Evolutionary conservation across 92 coral and sea anemone genomes (phyloP).

Genomic region (Bergia sp.): DNA sequence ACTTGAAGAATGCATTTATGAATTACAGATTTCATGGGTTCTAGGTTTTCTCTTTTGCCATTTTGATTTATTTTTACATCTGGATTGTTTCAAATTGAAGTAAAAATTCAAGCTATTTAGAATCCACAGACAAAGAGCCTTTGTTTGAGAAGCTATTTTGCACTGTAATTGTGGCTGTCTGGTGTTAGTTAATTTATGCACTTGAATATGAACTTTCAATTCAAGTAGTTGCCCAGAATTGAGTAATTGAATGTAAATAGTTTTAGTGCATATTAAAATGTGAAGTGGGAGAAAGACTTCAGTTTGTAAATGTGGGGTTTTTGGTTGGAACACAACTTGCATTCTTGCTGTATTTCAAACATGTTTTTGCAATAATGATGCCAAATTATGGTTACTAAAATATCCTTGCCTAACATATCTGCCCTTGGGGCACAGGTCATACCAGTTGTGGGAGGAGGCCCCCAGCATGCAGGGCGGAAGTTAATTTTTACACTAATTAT

Average conservation of each 20-base stretch:
- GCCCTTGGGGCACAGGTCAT: neutral
- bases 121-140: neutral
- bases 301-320: too few relatives aligned
- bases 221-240: neutral
- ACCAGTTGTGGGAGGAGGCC: neutral
- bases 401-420: neutral
- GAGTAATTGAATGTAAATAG: neutral
- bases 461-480: neutral
- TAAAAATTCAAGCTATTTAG: neutral
- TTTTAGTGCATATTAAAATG: too few relatives aligned
- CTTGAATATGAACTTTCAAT: neutral
- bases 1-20: neutral
- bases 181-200: neutral
- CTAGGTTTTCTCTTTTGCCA: too few relatives aligned
- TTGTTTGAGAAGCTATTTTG: neutral
- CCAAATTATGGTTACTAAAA: neutral
- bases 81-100: conserved; percentile 25
- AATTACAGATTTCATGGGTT: neutral
- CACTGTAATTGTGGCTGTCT: neutral
- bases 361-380: neutral
- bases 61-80: neutral
- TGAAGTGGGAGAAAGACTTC: neutral
- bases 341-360: neutral
- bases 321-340: neutral
- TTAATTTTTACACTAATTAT: neutral